A percentile compares a stretch with the other conserved stretches of the same genome.
phyloP scores from a whole-genome alignment of 37 sponge, comb jelly and placozoan species.

The Spongilla lacustris region DNA sequence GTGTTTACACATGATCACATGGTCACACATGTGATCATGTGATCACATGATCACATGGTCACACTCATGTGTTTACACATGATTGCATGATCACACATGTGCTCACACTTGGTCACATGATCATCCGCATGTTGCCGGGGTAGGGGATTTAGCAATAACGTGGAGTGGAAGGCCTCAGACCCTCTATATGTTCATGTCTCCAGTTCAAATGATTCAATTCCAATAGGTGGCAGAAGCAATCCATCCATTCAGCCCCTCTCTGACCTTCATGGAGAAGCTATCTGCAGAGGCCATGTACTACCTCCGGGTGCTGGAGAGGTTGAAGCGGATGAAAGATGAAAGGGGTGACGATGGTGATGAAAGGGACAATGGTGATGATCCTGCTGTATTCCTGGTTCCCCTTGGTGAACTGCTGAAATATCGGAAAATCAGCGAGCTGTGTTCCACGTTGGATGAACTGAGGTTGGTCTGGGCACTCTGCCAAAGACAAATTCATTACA shows the following conservation, averaged over 20 bases:
- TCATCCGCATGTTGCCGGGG: no score
- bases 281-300: slow-evolving; percentile 53
- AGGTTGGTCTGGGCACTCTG: slow-evolving; percentile 6
- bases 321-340: background rate
- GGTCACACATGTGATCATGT: background rate
- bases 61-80: no score
- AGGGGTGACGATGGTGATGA: background rate
- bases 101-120: no score
- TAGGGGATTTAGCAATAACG: no score
- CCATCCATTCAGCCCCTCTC: slow-evolving; percentile 46
- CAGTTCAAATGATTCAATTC: no score
- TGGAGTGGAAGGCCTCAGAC: no score
- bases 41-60: background rate
- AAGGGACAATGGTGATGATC: background rate
- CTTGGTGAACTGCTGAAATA: slow-evolving; percentile 13
- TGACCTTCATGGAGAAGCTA: slow-evolving; percentile 40
- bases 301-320: slow-evolving; percentile 14
- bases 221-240: slow-evolving; percentile 37
- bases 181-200: no score
- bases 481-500: no score
- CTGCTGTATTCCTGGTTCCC: background rate
- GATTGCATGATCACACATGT: no score
- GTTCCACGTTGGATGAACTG: slow-evolving; percentile 21
- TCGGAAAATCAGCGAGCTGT: slow-evolving; percentile 17
- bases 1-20: no score